Base-by-base conservation (phyloP, 2,113 vertebrate genomes). In the Neolamprologus sp. region DNA sequence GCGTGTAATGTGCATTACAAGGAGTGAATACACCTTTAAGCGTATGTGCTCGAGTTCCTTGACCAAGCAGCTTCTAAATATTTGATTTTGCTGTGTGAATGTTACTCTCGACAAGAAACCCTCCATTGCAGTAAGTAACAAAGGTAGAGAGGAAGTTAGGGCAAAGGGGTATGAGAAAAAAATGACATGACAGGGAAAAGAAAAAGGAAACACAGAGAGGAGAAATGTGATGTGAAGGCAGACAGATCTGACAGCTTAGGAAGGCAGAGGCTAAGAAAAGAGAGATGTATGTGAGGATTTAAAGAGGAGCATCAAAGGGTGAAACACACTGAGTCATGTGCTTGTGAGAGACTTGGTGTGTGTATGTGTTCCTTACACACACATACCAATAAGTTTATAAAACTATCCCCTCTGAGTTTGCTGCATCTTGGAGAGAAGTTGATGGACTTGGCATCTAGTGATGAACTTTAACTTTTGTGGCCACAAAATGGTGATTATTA, bases 291-390 rank as follows among this genome's bases (percentile, higher is more conserved):
- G 84, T 81, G 83, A 73, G 21, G 57, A 21, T 89, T 93, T 89
- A 93, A 80, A 84, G 78, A 83, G 45, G 37, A 65, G 26, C 58
- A 71, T 90, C 84, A 87, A 71, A 83, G 88, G 87, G 86, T 87
- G 83, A 90, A 84, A 80, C 23, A 75, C 42, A 78, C 23, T 49
- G 71, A 75, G 42, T 75, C 71, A 30, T 49, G 23, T 7, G 42
- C 16, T 49, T 78, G 16, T 78, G 71, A 78, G 71, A 49, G 16
- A 12, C 40, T 49, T 30, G 23, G 71, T 78, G 42, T 78, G 71
- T 49, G 42, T 26, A 26, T 53, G 55, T 14, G 21, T 73, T 16
- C 37, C 65, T 73, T 26, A 45, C 13, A 73, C 37, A 73, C 65
- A 73, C 37, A 73, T 16, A 73, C 7, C 2, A 73, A 26, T 73